phyloP scores from a whole-genome alignment of 2,888 invertebrate species.

The Parnassius glacialis region DNA sequence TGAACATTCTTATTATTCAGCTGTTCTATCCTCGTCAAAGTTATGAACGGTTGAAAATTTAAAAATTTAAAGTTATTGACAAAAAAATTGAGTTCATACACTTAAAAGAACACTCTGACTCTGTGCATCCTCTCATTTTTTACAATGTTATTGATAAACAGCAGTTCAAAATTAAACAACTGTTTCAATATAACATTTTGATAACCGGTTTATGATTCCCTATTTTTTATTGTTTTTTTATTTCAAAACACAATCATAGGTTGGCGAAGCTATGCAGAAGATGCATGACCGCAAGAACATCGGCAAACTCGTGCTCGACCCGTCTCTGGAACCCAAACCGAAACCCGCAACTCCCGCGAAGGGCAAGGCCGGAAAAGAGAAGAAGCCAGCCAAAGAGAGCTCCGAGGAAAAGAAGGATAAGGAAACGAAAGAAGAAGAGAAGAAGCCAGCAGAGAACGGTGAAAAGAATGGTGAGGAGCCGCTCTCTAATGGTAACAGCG shows the following conservation, averaged over 20 bases:
- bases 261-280: slow-evolving; percentile 94
- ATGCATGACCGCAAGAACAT: slow-evolving; percentile 96
- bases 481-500: slow-evolving; percentile 78
- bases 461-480: slow-evolving; percentile 77
- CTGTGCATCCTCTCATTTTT: too few species aligned
- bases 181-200: too few species aligned
- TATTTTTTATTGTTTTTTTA: neutral
- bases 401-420: slow-evolving; percentile 85
- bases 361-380: slow-evolving; percentile 86
- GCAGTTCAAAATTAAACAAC: too few species aligned
- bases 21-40: too few species aligned
- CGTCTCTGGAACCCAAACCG: slow-evolving; percentile 88
- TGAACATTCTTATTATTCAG: too few species aligned
- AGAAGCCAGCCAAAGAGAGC: slow-evolving; percentile 83
- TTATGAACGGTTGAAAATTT: too few species aligned
- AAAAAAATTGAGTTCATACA: too few species aligned
- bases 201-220: neutral
- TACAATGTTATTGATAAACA: neutral
- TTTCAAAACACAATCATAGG: slow-evolving; percentile 63
- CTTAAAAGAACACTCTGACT: too few species aligned
- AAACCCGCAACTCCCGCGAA: slow-evolving; percentile 90
- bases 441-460: slow-evolving; percentile 40
- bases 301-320: slow-evolving; percentile 92
- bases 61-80: too few species aligned
- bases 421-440: slow-evolving; percentile 76